Evolutionary conservation across 2,113 vertebrate species (phyloP).

Genomic region (Numenius arquata): DNA sequence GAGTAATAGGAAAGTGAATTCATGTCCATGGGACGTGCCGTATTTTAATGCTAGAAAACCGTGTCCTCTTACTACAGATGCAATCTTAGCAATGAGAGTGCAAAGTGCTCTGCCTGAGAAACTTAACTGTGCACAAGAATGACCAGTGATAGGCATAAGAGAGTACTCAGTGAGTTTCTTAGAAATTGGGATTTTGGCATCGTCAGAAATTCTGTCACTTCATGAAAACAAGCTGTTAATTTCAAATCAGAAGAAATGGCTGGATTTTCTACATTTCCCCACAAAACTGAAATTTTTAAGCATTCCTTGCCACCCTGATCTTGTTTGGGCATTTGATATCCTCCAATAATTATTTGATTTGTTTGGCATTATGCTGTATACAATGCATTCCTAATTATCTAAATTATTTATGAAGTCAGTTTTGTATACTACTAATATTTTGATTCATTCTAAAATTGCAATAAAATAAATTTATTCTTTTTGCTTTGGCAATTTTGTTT

Average conservation of each 20-base stretch:
- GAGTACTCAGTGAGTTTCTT: neutral
- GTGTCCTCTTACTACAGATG: neutral
- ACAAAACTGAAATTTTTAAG: neutral
- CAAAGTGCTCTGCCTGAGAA: neutral
- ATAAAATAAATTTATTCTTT: neutral
- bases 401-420: neutral
- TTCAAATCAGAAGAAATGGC: neutral
- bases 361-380: neutral
- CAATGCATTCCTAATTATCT: neutral
- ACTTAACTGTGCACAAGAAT: neutral
- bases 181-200: neutral
- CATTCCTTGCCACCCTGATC: neutral
- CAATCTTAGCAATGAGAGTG: neutral
- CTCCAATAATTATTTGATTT: neutral
- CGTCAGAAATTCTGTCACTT: neutral
- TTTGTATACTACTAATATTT: neutral
- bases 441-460: neutral
- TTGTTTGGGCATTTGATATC: neutral
- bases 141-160: neutral
- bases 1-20: neutral
- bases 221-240: neutral
- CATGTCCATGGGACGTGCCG: neutral
- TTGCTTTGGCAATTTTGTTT: neutral
- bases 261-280: neutral
- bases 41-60: neutral